Percentiles rank a stretch among this genome's conserved stretches.
phyloP scores from a whole-genome alignment of 1,140 invertebrate genomes.

The Babylonia areolata region DNA sequence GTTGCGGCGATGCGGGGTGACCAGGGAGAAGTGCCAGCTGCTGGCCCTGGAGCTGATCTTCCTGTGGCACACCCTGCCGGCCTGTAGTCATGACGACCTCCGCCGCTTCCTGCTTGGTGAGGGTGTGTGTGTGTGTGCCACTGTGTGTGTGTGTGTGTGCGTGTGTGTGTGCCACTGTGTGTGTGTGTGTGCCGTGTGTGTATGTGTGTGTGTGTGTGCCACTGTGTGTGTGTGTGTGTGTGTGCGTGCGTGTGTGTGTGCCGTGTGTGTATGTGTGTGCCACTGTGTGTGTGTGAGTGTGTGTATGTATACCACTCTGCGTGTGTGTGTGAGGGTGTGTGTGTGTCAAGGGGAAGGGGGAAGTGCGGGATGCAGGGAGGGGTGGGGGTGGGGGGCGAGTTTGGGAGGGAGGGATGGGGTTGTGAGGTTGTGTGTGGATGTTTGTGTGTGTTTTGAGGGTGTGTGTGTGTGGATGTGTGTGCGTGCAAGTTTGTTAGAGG shows the following conservation, averaged over 20 bases:
- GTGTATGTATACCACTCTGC: too few relatives aligned
- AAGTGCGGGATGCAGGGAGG: too few relatives aligned
- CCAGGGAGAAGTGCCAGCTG: conserved; percentile 78
- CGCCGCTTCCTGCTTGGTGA: conserved; percentile 58
- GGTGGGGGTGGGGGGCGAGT: too few relatives aligned
- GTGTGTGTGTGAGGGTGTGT: too few relatives aligned
- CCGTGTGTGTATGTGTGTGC: neutral
- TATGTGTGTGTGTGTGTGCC: neutral
- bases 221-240: neutral
- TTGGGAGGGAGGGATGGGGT: too few relatives aligned
- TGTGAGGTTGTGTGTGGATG: too few relatives aligned
- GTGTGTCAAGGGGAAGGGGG: too few relatives aligned
- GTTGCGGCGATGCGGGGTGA: conserved; percentile 65
- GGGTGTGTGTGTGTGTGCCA: neutral
- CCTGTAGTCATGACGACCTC: conserved; percentile 78
- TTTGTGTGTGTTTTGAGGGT: too few relatives aligned
- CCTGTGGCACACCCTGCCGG: conserved; percentile 84
- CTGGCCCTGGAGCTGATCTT: conserved; percentile 84
- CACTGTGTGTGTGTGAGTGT: neutral
- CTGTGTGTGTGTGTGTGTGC: neutral
- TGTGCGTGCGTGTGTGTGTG: neutral
- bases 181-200: neutral
- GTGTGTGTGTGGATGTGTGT: too few relatives aligned
- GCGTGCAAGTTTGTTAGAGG: too few relatives aligned
- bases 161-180: neutral